phyloP scores from a whole-genome alignment of 2,888 invertebrate species.

The Parascotia fuliginaria region DNA sequence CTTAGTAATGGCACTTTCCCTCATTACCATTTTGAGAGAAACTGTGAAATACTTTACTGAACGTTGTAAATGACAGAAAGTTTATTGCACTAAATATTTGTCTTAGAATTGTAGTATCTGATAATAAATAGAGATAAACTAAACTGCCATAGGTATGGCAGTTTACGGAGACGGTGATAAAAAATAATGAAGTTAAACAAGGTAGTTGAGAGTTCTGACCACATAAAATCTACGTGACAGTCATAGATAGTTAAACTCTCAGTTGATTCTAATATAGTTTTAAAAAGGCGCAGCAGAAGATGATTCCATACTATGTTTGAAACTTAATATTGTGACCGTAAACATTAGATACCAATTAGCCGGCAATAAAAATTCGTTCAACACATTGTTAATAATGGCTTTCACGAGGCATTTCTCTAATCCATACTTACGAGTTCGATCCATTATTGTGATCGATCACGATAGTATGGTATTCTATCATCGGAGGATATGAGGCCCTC shows the following conservation, averaged over 20 bases:
- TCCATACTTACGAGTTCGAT: conserved; percentile 3
- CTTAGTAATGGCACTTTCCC: conserved; percentile 21
- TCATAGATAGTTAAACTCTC: too few species aligned
- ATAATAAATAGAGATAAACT: background rate
- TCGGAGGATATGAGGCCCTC: background rate
- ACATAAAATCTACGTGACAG: too few species aligned
- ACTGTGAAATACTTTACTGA: conserved; percentile 14
- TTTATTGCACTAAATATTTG: background rate
- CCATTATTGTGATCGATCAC: conserved; percentile 27
- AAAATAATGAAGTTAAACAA: too few species aligned
- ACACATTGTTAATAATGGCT: conserved; percentile 17
- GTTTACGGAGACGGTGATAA: too few species aligned
- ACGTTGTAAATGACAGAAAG: background rate
- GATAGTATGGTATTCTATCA: conserved; percentile 10
- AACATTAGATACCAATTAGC: conserved; percentile 15
- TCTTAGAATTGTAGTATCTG: too few species aligned
- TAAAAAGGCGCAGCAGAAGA: too few species aligned
- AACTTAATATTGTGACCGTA: conserved; percentile 14
- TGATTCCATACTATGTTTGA: too few species aligned
- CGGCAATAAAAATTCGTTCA: conserved; percentile 31
- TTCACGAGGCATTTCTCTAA: conserved; percentile 7
- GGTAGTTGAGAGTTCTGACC: too few species aligned
- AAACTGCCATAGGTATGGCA: too few species aligned
- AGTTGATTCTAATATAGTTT: too few species aligned
- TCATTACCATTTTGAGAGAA: conserved; percentile 15